phyloP scores from a whole-genome alignment of 2,113 vertebrate species.

The Dicaeum eximium region DNA sequence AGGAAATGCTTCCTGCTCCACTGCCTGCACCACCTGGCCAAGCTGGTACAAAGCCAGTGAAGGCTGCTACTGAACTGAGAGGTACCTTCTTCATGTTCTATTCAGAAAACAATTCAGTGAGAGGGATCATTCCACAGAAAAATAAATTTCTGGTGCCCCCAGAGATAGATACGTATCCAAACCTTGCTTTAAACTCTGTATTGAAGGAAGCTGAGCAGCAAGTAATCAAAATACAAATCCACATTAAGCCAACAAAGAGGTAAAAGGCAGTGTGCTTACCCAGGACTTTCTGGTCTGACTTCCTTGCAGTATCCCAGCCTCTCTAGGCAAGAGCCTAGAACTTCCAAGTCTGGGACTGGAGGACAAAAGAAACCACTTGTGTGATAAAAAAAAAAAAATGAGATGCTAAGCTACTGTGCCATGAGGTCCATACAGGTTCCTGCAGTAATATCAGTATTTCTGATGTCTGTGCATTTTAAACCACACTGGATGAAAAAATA shows the following conservation, averaged over 20 bases:
- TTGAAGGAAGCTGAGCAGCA: background rate
- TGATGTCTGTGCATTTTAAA: background rate
- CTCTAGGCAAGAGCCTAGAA: background rate
- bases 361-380: background rate
- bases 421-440: background rate
- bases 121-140: background rate
- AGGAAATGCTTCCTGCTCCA: background rate
- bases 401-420: background rate
- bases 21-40: background rate
- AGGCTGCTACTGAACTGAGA: background rate
- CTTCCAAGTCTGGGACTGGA: background rate
- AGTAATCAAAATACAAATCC: background rate
- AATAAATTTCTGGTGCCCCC: background rate
- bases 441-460: background rate
- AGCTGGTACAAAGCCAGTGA: background rate
- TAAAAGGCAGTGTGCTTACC: background rate
- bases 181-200: background rate
- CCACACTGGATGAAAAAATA: background rate
- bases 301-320: background rate
- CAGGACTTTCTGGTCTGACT: background rate
- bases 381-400: accelerated
- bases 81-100: background rate
- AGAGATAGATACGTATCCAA: background rate
- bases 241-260: background rate
- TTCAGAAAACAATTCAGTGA: background rate